Evolutionary conservation across 2,888 invertebrate species (phyloP), one percentile per base, ranked within the genome.

Genomic region (Xestia c-nigrum): DNA sequence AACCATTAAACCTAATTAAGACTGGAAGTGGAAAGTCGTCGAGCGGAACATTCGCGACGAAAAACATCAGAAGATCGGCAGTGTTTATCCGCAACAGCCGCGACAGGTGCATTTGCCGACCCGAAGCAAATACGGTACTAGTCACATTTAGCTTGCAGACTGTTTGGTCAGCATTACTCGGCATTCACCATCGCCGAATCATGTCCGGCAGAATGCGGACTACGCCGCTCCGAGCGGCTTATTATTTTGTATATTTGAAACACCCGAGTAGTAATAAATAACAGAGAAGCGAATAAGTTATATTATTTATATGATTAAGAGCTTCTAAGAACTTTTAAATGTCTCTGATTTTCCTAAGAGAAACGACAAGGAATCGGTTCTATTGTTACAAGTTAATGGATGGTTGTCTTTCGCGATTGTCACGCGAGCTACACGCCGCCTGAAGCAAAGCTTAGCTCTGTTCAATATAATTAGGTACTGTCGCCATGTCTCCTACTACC

Each of bases 1-100:
- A 68, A 64, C 77, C 64, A 69, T 71, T 80, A 82, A 83, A 74
- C 61, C 46, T 82, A 82, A 85, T 78, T 77, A 80, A 78, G 38
- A 31, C 40, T 69, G 61, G 43, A 12, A 71, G 71, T 73, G 77
- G 75, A 81, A 87, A 87, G 80, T 80, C 74, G 3, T 19, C 12
- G 61, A 38, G 46, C 72, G 76, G 69, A 76, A 83, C 70, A 73
- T 74, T 76, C 38, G 79, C 59, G 3, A 52, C 67, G 72, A 78
- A 79, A 76, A 80, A 70, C 59, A 50, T 74, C 61, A 63, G 57
- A 55, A 65, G 64, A 64, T 75, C 52, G 24, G 19, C 46, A 46
- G 19, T 55, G 12, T 46, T 21, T 47, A 47, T 47, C n/a, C n/a
- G n/a, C n/a, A n/a, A n/a, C n/a, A n/a, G n/a, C 10, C 10, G n/a